A percentile compares a stretch with the other conserved stretches of the same genome.
phyloP scores from a whole-genome alignment of 2,888 invertebrate species.

The Catocala fraxini region DNA sequence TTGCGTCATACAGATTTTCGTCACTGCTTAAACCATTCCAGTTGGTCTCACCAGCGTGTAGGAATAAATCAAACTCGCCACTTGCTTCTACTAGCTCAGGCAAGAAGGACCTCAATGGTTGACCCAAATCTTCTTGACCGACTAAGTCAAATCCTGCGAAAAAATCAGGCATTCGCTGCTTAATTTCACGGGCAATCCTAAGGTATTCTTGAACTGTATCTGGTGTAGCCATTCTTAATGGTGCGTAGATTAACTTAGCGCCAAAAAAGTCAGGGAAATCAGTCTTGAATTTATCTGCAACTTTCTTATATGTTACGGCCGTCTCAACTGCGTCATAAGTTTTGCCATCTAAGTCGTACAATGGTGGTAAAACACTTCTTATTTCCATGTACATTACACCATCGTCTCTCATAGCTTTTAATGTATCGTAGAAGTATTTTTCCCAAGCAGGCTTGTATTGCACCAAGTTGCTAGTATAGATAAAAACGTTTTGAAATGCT shows the following conservation, averaged over 20 bases:
- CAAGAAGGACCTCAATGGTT: constrained; percentile 87
- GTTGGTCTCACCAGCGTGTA: constrained; percentile 94
- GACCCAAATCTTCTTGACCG: constrained; percentile 92
- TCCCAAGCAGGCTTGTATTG: constrained; percentile 90
- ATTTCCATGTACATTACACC: constrained; percentile 91
- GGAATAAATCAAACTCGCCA: constrained; percentile 89
- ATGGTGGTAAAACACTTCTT: constrained; percentile 87
- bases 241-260: constrained; percentile 91
- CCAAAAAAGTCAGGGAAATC: constrained; percentile 90
- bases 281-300: constrained; percentile 85
- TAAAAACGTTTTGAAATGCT: constrained; percentile 87
- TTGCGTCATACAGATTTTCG: constrained; percentile 92
- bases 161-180: constrained; percentile 88
- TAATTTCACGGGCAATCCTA: constrained; percentile 72
- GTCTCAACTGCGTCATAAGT: constrained; percentile 84
- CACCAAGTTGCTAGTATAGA: constrained; percentile 81
- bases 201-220: constrained; percentile 81
- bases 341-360: constrained; percentile 90
- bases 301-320: constrained; percentile 85
- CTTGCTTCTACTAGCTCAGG: constrained; percentile 82
- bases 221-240: constrained; percentile 80
- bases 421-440: constrained; percentile 89
- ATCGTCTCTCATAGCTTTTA: constrained; percentile 89
- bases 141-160: constrained; percentile 94
- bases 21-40: constrained; percentile 90